phyloP scores from a whole-genome alignment of 2,888 invertebrate species.

The Dorcus parallelipipedus region DNA sequence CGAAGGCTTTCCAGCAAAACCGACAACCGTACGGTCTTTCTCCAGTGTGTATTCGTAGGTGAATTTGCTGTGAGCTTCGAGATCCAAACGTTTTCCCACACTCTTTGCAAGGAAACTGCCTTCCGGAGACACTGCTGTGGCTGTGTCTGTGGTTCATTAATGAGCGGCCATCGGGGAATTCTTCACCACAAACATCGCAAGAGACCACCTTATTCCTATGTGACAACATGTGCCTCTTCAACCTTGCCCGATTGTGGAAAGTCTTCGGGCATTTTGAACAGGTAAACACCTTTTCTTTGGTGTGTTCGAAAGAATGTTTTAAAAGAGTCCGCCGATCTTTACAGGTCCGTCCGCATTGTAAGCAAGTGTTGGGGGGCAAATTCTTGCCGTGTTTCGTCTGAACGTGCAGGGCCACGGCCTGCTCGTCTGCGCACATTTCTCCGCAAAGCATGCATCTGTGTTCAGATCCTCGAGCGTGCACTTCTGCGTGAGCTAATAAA shows the following conservation, averaged over 20 bases:
- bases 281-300: constrained; percentile 52
- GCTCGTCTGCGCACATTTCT: constrained; percentile 61
- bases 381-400: constrained; percentile 58
- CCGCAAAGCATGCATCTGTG: constrained; percentile 64
- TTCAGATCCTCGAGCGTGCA: constrained; percentile 63
- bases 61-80: constrained; percentile 81
- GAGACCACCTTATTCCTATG: constrained; percentile 67
- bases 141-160: constrained; percentile 69
- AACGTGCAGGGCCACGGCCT: constrained; percentile 62
- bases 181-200: constrained; percentile 68
- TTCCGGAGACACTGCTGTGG: constrained; percentile 49
- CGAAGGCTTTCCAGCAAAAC: constrained; percentile 87
- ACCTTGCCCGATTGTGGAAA: constrained; percentile 65
- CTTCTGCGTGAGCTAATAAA: constrained; percentile 74
- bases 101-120: constrained; percentile 77
- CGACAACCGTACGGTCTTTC: constrained; percentile 82
- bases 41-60: constrained; percentile 80
- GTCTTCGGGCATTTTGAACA: constrained; percentile 69
- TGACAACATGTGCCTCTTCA: constrained; percentile 66
- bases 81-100: constrained; percentile 86
- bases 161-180: constrained; percentile 67
- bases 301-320: constrained; percentile 70
- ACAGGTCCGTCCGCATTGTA: constrained; percentile 65
- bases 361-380: constrained; percentile 63
- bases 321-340: constrained; percentile 64